Percentiles rank a stretch among this genome's conserved stretches.
Conservation (phyloP, 2,797 vertebrate species). For the Esox masquinongy region DNA sequence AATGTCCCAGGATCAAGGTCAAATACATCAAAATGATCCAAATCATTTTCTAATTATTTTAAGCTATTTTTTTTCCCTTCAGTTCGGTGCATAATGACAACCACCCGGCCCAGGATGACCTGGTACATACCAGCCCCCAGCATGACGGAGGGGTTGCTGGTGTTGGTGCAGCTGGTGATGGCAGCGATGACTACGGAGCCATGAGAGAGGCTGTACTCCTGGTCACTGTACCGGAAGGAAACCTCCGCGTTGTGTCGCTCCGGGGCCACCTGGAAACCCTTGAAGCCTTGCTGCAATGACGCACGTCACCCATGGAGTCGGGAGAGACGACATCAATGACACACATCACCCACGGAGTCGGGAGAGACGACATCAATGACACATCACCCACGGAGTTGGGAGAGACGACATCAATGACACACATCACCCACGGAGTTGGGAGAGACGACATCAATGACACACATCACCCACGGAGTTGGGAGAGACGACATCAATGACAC, state of each 20-base stretch:
- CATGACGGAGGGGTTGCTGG: conserved; percentile 99
- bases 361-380: background rate
- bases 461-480: background rate
- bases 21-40: background rate
- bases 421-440: background rate
- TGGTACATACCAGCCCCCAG: conserved; percentile 85
- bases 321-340: background rate
- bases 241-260: conserved; percentile 66
- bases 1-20: background rate
- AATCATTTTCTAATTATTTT: too few relatives aligned
- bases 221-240: conserved; percentile 80
- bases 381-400: background rate
- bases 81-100: background rate
- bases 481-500: background rate
- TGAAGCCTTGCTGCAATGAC: conserved; percentile 91
- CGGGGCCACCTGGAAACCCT: conserved; percentile 89
- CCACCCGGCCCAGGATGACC: too few relatives aligned
- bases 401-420: background rate
- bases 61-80: too few relatives aligned
- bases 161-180: conserved; percentile 99
- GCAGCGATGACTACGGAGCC: conserved; percentile 97
- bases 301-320: background rate
- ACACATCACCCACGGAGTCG: background rate
- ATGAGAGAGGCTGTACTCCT: conserved; percentile 81
- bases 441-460: background rate